Base-by-base conservation (phyloP, 2,888 invertebrate species). In the Drosophila longiperda region DNA sequence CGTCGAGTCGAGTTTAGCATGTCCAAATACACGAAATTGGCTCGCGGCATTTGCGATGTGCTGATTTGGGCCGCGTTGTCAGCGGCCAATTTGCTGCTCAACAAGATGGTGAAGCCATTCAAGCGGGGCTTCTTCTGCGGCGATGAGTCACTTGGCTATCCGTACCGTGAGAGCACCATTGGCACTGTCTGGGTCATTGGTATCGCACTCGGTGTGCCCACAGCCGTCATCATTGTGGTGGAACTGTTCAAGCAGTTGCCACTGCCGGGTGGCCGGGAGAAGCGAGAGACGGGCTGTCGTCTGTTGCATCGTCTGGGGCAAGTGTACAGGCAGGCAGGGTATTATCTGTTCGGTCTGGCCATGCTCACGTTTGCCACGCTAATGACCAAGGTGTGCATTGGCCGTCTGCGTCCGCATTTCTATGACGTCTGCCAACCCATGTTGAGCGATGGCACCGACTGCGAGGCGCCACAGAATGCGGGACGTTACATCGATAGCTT, bases 401-500 rank as follows among this genome's bases (percentile, higher is more conserved):
- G 91, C 0, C 88, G 91, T 4, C 64, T 91, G 65, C 89, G 91
- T 11, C 91, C 91, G 0, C 90, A 92, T 42, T 91, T 91, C 73
- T 91, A 78, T 53, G 77, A 78, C 7, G 96, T 99, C 1, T 99
- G 99, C 91, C 93, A 95, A 63, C 99, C 99, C 0, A 93, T 95
- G 87, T 93, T 96, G 76, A 71, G 81, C 33, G 92, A 93, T 52
- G 92, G 92, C 17, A 88, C 91, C 61, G 94, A 95, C 89, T 97
- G 97, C 89, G 92, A 91, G 11, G 89, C 94, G 23, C 93, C 94
- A 0, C 93, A 94, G 60, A 95, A 96, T 91, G 94, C 94, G 60
- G 94, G 95, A 90, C 93, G 93, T 42, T 97, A 97, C 91, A 95
- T 96, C 70, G 96, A 94, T 92, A 94, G 94, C 92, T 99, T 96